Evolutionary conservation across 2,888 invertebrate species (phyloP).

Genomic region (Drosophila anomelani): DNA sequence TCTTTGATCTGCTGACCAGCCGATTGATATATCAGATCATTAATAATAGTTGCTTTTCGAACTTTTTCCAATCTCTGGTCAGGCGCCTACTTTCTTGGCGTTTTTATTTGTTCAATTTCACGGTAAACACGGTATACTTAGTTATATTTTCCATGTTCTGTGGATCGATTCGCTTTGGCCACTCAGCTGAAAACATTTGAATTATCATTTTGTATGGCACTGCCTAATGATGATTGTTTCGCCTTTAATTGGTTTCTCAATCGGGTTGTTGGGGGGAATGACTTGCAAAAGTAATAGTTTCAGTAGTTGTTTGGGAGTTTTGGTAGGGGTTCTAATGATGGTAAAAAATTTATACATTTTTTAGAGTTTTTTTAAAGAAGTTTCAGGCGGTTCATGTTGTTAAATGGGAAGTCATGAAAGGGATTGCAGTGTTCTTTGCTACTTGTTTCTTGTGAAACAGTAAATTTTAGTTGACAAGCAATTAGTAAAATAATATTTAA

Average conservation of each 20-base stretch:
- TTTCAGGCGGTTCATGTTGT: background rate
- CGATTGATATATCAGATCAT: conserved; percentile 78
- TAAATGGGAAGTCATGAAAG: background rate
- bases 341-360: background rate
- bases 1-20: conserved; percentile 47
- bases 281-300: conserved; percentile 34
- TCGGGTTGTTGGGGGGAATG: conserved; percentile 27
- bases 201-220: conserved; percentile 67
- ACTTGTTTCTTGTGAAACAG: background rate
- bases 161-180: conserved; percentile 59
- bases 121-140: conserved; percentile 64
- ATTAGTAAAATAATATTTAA: background rate
- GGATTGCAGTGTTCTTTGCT: too few species aligned
- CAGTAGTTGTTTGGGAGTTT: conserved; percentile 1
- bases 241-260: conserved; percentile 61
- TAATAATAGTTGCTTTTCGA: conserved; percentile 69
- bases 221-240: conserved; percentile 73
- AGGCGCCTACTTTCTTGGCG: conserved; percentile 77
- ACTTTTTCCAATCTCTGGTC: conserved; percentile 56
- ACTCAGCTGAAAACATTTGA: conserved; percentile 70
- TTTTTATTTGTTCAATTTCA: conserved; percentile 79
- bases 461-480: background rate
- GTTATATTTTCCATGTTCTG: conserved; percentile 32
- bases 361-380: background rate
- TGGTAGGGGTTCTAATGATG: conserved; percentile 21